Evolutionary conservation across 92 coral and sea anemone genomes (phyloP).

Genomic region (Epizoanthus rinbou): DNA sequence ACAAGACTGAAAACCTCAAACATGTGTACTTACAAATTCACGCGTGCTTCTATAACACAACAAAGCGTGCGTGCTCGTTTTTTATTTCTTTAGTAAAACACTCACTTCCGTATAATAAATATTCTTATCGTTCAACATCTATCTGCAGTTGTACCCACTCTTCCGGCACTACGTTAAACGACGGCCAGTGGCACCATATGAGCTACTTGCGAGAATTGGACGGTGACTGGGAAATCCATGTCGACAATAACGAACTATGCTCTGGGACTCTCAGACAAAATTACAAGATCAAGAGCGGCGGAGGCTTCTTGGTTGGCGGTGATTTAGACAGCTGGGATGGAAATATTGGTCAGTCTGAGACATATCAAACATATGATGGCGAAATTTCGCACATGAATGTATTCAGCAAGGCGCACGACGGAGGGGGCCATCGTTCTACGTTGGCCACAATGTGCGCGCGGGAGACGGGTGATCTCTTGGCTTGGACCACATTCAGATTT

Average conservation of each 20-base stretch:
- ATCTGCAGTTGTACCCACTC: not conserved
- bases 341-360: too few relatives aligned
- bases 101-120: too few relatives aligned
- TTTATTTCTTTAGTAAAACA: too few relatives aligned
- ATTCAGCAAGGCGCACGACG: not conserved
- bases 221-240: not conserved
- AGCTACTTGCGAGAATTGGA: slow-evolving; percentile 3
- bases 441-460: slow-evolving; percentile 21
- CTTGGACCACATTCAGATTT: slow-evolving; percentile 29
- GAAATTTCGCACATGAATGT: slow-evolving; percentile 37
- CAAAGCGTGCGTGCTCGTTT: too few relatives aligned
- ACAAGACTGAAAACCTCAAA: too few relatives aligned
- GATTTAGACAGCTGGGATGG: not conserved
- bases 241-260: not conserved
- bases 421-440: not conserved
- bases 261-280: too few relatives aligned
- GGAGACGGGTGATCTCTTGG: slow-evolving; percentile 30
- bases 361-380: not conserved
- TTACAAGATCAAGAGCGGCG: not conserved
- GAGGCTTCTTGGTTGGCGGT: slow-evolving; percentile 16
- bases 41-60: too few relatives aligned
- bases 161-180: not conserved
- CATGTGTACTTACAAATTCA: too few relatives aligned
- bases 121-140: not conserved
- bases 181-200: slow-evolving; percentile 13